Evolutionary conservation across 2,888 invertebrate genomes (phyloP), one percentile per base, ranked within the genome.

Genomic region (Psylliodes chrysocephalus): DNA sequence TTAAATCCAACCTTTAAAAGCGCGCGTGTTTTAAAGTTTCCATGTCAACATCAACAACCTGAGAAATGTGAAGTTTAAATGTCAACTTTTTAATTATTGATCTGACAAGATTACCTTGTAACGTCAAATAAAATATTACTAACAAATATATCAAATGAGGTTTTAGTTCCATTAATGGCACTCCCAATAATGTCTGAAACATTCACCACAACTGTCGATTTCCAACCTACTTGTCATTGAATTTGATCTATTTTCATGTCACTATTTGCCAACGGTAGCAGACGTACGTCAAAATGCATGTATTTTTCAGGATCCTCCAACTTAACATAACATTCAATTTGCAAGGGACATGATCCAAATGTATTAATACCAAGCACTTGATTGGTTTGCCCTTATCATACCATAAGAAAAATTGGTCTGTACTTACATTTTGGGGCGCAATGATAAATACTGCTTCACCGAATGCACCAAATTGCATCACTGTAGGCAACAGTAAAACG

Each of bases 361-460:
- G 60, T 66, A 44, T 63, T 66, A 33, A 68, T 63, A 28, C 60
- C 65, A 54, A 64, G 61, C 28, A 61, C 66, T 64, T 68, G 59
- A 53, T 64, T 66, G 38, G 47, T 57, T 42, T 67, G 61, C 12
- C 67, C 66, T 53, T 63, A 61, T 63, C 52, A 35, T 63, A 63
- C 12, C 51, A 42, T 60, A 60, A 60, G 22, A 64, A 64, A 42
- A 64, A 59, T 60, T 47, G 22, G 42, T 64, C 63, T 57, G 61
- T 67, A 57, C 54, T 49, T 55, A 59, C 47, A 67, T 61, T 67
- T 67, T 61, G 54, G 22, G 56, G 49, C 22, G 40, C 54, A 62
- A 57, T 53, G 67, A 57, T 54, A 61, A 64, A 64, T 55, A 63
- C 62, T 62, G 51, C 51, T 67, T 64, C 40, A 61, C 25, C 30